phyloP scores from a whole-genome alignment of 1,140 invertebrate genomes.

The Proales similis region DNA sequence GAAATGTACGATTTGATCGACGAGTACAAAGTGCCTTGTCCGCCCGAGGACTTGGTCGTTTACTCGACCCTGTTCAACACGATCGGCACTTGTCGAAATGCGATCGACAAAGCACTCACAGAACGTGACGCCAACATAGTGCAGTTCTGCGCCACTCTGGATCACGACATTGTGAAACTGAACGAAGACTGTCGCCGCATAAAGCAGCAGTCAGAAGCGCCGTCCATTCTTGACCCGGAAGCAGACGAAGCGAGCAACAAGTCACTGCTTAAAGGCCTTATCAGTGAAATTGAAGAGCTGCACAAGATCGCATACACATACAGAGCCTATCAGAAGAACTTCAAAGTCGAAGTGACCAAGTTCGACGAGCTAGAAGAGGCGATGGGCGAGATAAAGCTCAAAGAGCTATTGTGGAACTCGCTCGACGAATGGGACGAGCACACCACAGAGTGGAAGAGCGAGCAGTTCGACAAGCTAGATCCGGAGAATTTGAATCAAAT shows the following conservation, averaged over 20 bases:
- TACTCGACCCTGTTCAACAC: conserved; percentile 55
- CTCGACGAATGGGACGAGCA: conserved; percentile 63
- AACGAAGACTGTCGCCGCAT: conserved; percentile 52
- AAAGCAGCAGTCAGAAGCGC: conserved; percentile 55
- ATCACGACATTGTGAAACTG: conserved; percentile 53
- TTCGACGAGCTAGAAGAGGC: conserved; percentile 71
- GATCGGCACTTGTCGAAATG: conserved; percentile 51
- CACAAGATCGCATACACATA: conserved; percentile 62
- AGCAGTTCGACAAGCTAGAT: conserved; percentile 63
- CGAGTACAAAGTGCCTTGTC: conserved; percentile 61
- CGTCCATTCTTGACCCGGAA: conserved; percentile 65
- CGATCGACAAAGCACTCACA: conserved; percentile 52
- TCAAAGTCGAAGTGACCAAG: conserved; percentile 66
- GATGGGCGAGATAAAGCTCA: conserved; percentile 66
- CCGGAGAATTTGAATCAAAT: conserved; percentile 64
- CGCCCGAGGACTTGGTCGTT: conserved; percentile 60
- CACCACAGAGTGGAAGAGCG: conserved; percentile 59
- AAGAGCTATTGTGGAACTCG: conserved; percentile 69
- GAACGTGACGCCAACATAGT: conserved; percentile 52
- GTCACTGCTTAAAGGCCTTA: conserved; percentile 59
- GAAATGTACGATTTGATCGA: conserved; percentile 67
- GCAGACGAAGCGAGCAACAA: conserved; percentile 62
- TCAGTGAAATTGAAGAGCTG: conserved; percentile 59
- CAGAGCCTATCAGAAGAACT: conserved; percentile 54
- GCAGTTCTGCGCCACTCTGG: conserved; percentile 50